Evolutionary conservation across 2,888 invertebrate species (phyloP).

Genomic region (Acanthopleura granulata): DNA sequence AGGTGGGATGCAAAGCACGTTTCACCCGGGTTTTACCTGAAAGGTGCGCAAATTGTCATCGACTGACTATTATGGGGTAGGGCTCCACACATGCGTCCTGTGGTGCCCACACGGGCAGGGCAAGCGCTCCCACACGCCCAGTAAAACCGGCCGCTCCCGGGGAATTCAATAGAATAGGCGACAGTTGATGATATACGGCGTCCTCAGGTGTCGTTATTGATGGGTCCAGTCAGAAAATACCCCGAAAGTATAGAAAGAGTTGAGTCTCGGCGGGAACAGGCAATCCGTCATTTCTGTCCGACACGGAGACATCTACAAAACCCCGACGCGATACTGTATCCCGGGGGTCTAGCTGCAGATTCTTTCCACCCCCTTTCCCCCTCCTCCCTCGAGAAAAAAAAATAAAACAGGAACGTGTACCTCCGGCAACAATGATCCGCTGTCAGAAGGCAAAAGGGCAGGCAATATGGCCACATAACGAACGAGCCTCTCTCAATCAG

Average conservation of each 20-base stretch:
- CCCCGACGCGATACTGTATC: background rate
- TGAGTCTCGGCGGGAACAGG: background rate
- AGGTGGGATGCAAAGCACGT: too few species aligned
- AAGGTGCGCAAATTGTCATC: too few species aligned
- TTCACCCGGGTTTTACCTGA: too few species aligned
- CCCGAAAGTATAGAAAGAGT: background rate
- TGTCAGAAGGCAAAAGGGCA: too few species aligned
- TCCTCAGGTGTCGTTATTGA: conserved; percentile 5
- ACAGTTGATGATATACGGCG: conserved; percentile 8
- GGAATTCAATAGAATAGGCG: background rate
- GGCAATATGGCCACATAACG: too few species aligned
- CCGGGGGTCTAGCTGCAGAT: background rate
- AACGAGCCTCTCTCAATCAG: too few species aligned
- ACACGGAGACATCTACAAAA: background rate
- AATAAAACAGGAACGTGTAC: background rate
- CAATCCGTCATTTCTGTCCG: background rate
- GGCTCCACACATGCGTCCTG: too few species aligned
- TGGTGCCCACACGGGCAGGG: too few species aligned
- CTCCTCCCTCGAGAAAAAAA: too few species aligned
- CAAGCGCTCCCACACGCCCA: too few species aligned
- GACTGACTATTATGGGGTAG: too few species aligned
- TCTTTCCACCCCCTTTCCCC: background rate
- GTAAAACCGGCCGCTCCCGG: too few species aligned
- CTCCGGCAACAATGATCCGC: background rate
- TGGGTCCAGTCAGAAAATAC: background rate